Base-by-base conservation (phyloP, 2,797 vertebrate species). In the Champsocephalus esox region DNA sequence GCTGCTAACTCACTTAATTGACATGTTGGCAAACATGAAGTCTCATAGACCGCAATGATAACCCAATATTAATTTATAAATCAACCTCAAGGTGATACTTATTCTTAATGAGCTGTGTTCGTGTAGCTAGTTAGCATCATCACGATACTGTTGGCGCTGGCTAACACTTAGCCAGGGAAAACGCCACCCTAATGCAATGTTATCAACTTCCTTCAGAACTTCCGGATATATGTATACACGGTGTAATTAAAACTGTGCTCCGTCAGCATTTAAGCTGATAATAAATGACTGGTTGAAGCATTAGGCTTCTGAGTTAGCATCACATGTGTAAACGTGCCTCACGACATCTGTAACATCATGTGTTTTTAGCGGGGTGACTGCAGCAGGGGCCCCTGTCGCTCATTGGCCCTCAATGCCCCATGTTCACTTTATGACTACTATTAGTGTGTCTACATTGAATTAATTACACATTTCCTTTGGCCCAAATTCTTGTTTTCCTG, bases 131-230 rank as follows among this genome's bases (percentile, higher is more conserved):
- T 55, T 78, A 79, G 79, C 79, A 43, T 65, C 2, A 12, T 16
- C 19, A 48, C n/a, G 28, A 4, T 24, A 19, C 50, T 75, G 6
- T 46, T 10, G 2, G 75, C 60, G 59, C 58, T 55, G 24, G 84
- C 79, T 75, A 75, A 56, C 58, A 58, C 68, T 61, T 72, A 80
- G 65, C 78, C 8, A 11, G 13, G 44, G 21, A 68, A 64, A 69
- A 80, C 62, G 75, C 73, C 68, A 65, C 9, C 75, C 61, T 49
- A 34, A 9, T 61, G 4, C 46, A 68, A 54, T 48, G 50, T 55
- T 70, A 45, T 50, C 57, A 17, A 56, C 76, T 74, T 63, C 44
- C 14, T 4, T 16, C 12, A 60, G 10, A 71, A 81, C 70, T 81
- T 83, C 52, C 67, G 64, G 12, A 48, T 50, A 17, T 13, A 9